phyloP scores from a whole-genome alignment of 2,797 vertebrate genomes.

The Artibeus lituratus region DNA sequence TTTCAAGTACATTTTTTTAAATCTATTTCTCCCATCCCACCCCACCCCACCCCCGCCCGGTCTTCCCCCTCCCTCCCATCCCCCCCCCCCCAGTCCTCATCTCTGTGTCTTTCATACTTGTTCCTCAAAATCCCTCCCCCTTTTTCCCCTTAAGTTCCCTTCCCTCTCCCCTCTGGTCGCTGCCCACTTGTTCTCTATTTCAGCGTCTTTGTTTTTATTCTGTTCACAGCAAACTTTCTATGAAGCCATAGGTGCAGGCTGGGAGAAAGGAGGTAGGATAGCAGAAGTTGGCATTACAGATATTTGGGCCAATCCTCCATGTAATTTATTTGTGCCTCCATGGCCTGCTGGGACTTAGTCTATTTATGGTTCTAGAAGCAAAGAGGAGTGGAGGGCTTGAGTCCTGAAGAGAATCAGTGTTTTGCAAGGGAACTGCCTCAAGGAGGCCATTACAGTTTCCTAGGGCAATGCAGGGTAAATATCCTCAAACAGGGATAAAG shows the following conservation, averaged over 20 bases:
- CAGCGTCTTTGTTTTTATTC: too few relatives aligned
- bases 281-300: too few relatives aligned
- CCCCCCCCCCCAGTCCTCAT: too few relatives aligned
- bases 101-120: too few relatives aligned
- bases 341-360: not conserved
- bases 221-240: not conserved
- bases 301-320: not conserved
- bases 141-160: too few relatives aligned
- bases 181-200: too few relatives aligned
- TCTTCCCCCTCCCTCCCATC: too few relatives aligned
- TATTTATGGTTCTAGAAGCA: not conserved
- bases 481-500: not conserved
- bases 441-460: not conserved
- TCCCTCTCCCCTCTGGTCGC: too few relatives aligned
- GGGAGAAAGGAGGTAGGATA: not conserved
- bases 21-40: too few relatives aligned
- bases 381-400: not conserved
- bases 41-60: too few relatives aligned
- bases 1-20: too few relatives aligned
- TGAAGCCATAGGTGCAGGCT: not conserved
- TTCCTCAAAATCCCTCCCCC: too few relatives aligned
- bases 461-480: not conserved
- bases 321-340: not conserved
- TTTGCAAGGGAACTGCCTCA: not conserved
- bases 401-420: not conserved